phyloP scores from a whole-genome alignment of 2,888 invertebrate genomes.

The Marronus borbonicus region DNA sequence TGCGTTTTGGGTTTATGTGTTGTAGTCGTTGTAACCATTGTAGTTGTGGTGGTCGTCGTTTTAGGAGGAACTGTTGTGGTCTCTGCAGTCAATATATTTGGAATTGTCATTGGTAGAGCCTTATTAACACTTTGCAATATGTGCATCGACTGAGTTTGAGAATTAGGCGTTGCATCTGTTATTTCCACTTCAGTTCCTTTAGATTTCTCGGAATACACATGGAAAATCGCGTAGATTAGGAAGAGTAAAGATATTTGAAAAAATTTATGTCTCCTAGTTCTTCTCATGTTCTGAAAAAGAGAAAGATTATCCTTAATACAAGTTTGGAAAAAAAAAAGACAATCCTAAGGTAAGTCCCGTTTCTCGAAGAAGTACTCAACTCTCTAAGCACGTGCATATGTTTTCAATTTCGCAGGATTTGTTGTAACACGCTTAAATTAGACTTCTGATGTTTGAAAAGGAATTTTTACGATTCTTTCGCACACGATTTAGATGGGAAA shows the following conservation, averaged over 20 bases:
- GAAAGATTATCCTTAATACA: background rate
- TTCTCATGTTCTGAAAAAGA: constrained; percentile 74
- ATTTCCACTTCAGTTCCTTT: background rate
- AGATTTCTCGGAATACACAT: constrained; percentile 41
- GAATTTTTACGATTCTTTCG: no score
- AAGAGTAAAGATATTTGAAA: constrained; percentile 79
- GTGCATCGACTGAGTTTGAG: background rate
- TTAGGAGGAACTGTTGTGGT: background rate
- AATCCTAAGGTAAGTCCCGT: no score
- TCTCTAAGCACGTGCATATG: no score
- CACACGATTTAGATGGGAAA: no score
- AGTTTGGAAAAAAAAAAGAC: no score
- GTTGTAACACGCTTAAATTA: no score
- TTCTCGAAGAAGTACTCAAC: no score
- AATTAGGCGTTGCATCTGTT: background rate
- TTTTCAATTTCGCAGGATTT: no score
- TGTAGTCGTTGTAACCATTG: constrained; percentile 44
- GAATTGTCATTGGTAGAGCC: background rate
- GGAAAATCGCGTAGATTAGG: constrained; percentile 76
- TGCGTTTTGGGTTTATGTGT: constrained; percentile 23
- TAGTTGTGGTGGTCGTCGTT: constrained; percentile 45
- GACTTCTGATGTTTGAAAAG: no score
- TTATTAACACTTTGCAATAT: background rate
- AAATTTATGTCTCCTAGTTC: constrained; percentile 79
- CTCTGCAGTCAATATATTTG: background rate